Percentiles rank a stretch among this genome's conserved stretches.
phyloP scores from a whole-genome alignment of 2,797 vertebrate genomes.

The Carduelis carduelis region DNA sequence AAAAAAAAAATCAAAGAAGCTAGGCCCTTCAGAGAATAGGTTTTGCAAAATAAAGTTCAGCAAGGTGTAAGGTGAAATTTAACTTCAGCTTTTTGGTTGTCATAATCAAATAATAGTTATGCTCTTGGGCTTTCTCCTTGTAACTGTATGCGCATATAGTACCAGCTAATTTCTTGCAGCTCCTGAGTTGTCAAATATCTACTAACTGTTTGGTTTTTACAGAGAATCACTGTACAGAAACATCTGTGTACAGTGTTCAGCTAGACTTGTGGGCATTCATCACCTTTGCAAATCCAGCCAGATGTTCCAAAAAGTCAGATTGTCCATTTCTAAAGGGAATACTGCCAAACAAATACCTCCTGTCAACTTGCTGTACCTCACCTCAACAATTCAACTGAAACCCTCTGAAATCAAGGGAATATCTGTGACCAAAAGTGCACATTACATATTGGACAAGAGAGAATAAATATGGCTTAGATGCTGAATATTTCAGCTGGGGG shows the following conservation, averaged over 20 bases:
- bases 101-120: not conserved
- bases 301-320: not conserved
- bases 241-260: not conserved
- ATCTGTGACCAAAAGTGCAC: not conserved
- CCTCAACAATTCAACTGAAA: not conserved
- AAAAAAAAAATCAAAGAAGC: too few relatives aligned
- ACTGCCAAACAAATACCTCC: not conserved
- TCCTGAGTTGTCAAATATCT: not conserved
- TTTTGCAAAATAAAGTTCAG: slow-evolving; percentile 30
- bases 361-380: not conserved
- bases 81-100: not conserved
- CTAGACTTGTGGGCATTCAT: not conserved
- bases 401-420: not conserved
- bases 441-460: not conserved
- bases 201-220: not conserved
- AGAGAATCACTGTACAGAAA: too few relatives aligned
- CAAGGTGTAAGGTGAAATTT: slow-evolving; percentile 20
- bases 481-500: not conserved
- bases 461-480: not conserved
- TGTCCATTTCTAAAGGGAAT: not conserved
- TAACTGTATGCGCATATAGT: not conserved
- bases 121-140: not conserved
- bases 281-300: not conserved
- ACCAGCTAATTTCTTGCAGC: not conserved
- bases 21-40: not conserved